Conservation (phyloP, 2,113 vertebrate genomes). For the Morphnarchus princeps region DNA sequence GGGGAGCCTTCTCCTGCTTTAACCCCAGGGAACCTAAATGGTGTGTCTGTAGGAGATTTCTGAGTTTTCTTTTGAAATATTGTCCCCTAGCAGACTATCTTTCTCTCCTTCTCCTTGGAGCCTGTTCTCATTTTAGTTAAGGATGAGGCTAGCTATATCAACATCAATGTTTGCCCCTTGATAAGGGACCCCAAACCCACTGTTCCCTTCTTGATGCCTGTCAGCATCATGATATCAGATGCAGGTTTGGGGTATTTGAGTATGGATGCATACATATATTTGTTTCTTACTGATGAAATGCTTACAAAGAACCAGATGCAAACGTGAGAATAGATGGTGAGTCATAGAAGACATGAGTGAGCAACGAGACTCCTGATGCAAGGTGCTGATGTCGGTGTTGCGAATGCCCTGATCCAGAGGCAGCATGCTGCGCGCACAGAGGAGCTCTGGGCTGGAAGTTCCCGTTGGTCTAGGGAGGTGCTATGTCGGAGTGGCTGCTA, state of each 20-base stretch:
- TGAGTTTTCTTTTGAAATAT: not conserved
- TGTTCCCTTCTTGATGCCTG: not conserved
- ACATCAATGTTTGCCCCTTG: not conserved
- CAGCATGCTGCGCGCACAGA: fast-evolving
- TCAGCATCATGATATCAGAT: not conserved
- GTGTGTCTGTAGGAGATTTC: not conserved
- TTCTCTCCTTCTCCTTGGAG: not conserved
- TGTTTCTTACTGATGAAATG: not conserved
- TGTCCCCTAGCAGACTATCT: not conserved
- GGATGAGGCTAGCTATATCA: not conserved
- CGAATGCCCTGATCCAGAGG: not conserved
- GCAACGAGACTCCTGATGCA: not conserved
- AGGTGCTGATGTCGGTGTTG: not conserved
- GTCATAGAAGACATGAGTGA: not conserved
- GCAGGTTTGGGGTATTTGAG: not conserved
- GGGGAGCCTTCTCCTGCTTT: not conserved
- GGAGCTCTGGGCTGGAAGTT: not conserved
- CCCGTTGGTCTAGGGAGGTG: not conserved
- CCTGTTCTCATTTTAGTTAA: not conserved
- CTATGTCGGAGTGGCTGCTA: not conserved
- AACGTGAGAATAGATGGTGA: not conserved
- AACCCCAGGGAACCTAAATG: not conserved
- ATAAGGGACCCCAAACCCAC: not conserved
- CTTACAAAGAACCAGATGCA: not conserved
- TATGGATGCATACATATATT: not conserved